Base-by-base conservation (phyloP, 2,113 vertebrate genomes). In the Sorex fumeus region DNA sequence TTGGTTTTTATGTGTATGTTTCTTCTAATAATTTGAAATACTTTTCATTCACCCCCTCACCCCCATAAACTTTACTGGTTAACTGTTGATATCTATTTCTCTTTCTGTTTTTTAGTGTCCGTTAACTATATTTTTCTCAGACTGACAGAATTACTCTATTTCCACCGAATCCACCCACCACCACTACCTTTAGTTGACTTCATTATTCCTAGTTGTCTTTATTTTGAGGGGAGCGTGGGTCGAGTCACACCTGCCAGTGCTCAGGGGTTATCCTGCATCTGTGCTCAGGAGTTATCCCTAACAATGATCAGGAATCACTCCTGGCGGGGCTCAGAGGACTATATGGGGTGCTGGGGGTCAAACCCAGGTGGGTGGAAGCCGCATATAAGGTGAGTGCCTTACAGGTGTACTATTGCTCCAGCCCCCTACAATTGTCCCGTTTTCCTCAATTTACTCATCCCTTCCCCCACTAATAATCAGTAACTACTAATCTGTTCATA, bases 1-100 rank as follows among this genome's bases (percentile, higher is more conserved):
- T 94, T 71, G 69, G 71, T 40, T 88, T 95, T 88, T 76, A 79
- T 93, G 72, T 93, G 32, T 86, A 28, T 77, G 66, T 80, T 96
- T 95, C 88, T 95, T 88, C 82, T 74, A 93, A 84, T 84, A 93
- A 91, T 67, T 87, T 84, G 36, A 78, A 91, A 81, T 60, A 21
- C 18, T 3, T 75, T 94, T 57, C 57, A 45, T 95, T 91, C 43
- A 36, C 47, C 47, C 47, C 47, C 47, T 13, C 47, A 50, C 9
- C 13, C 47, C 47, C 47, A 50, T 50, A 50, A 50, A 50, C 13
- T 50, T 50, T 50, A 50, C 10, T 50, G 47, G 47, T 50, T 50
- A 50, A 50, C 13, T 50, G 47, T 50, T 50, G 47, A 13, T 62
- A 8, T 47, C 23, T 60, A 23, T 50, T 23, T 6, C 11, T 87